A percentile compares a stretch with the other conserved stretches of the same genome.
These are phyloP conservation scores for Herpetotheres cachinnans DNA, from an alignment of 2,113 vertebrate genomes.

Conservation along the genomic window DNA sequence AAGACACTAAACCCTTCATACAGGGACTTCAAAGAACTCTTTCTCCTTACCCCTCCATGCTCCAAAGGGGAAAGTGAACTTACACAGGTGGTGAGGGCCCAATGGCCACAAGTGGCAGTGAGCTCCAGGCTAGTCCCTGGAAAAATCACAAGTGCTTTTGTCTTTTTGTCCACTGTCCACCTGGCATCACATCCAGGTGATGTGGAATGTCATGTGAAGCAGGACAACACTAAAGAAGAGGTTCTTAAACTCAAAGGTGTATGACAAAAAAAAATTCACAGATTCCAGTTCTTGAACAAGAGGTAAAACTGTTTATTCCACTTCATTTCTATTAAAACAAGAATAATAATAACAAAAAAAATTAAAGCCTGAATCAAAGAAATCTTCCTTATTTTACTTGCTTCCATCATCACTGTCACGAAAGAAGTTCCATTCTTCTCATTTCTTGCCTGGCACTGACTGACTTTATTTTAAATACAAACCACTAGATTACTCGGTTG, in stretches of 20 bases:
- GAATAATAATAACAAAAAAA: no score
- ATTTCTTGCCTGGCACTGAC: background rate
- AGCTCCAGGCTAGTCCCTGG: background rate
- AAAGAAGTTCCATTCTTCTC: background rate
- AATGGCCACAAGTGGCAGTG: background rate
- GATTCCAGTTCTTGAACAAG: background rate
- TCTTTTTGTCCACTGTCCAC: background rate
- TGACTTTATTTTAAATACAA: conserved; percentile 20
- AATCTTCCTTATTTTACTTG: background rate
- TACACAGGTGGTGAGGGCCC: fast-evolving
- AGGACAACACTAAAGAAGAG: background rate
- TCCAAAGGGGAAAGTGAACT: background rate
- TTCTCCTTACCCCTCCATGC: background rate
- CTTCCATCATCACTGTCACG: background rate
- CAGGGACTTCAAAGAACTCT: background rate
- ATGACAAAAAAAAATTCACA: background rate
- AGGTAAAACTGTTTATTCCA: background rate
- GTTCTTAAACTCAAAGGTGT: background rate
- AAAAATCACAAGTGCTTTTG: background rate
- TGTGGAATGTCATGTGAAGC: background rate
- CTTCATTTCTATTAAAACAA: background rate
- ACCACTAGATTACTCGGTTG: background rate
- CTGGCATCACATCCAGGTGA: background rate
- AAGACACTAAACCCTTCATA: background rate
- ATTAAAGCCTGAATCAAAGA: background rate